Conservation (phyloP, 1,140 invertebrate genomes). For the Cardiocondyla obscurior region DNA sequence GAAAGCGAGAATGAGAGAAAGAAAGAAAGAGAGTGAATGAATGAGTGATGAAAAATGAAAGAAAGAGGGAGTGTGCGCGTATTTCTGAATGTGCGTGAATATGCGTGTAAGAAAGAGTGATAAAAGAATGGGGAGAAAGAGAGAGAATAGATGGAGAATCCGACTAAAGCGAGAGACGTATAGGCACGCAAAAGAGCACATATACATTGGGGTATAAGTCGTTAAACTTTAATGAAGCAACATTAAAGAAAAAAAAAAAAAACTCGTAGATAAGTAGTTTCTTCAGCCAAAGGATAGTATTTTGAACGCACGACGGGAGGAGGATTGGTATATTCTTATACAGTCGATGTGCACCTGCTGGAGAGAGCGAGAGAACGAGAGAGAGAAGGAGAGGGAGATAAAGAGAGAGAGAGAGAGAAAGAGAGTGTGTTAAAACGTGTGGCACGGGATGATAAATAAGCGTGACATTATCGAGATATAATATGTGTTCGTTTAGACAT, state of each 20-base stretch:
- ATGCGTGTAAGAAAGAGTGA: constrained; percentile 2
- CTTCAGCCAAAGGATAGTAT: constrained; percentile 37
- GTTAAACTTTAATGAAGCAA: constrained; percentile 56
- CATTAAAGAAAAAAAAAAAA: constrained; percentile 46
- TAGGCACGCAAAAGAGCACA: constrained; percentile 20
- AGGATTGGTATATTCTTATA: constrained; percentile 25
- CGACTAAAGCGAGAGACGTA: constrained; percentile 17
- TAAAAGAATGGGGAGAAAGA: neutral
- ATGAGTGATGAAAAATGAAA: neutral
- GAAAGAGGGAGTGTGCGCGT: neutral
- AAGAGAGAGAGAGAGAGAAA: no score
- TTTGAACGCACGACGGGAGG: constrained; percentile 30
- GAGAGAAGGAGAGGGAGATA: no score
- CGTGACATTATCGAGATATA: constrained; percentile 77
- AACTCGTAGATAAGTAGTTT: constrained; percentile 66
- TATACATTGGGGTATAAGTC: constrained; percentile 44
- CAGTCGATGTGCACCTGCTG: neutral
- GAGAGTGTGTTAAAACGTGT: neutral
- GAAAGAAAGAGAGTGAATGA: neutral
- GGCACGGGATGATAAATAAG: constrained; percentile 65
- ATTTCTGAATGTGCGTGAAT: neutral
- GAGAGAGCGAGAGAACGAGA: no score
- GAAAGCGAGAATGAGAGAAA: neutral
- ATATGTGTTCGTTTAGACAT: constrained; percentile 81
- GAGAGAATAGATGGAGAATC: neutral